Conservation (phyloP, 2,888 invertebrate species). For the Synanthedon andrenaeformis region DNA sequence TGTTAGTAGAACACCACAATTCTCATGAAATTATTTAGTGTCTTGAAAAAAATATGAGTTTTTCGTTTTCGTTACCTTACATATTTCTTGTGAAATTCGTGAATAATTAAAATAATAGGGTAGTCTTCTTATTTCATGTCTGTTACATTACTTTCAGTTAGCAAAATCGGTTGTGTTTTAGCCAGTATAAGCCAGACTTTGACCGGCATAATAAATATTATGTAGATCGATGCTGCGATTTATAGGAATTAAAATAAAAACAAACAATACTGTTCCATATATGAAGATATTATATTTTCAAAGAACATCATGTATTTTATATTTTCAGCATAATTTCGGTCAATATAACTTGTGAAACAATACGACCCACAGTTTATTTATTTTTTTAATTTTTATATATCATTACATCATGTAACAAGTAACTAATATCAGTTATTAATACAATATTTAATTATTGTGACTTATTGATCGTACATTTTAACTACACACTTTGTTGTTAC, state of each 20-base stretch:
- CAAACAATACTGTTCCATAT: constrained; percentile 29
- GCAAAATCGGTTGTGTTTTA: too few relatives aligned
- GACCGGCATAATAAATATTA: too few relatives aligned
- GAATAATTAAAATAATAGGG: too few relatives aligned
- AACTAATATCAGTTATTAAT: constrained; percentile 57
- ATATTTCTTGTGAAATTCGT: too few relatives aligned
- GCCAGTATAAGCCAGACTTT: too few relatives aligned
- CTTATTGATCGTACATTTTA: constrained; percentile 32
- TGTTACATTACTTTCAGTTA: too few relatives aligned
- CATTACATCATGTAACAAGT: constrained; percentile 60
- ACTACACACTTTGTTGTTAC: constrained; percentile 55
- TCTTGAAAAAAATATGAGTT: too few relatives aligned
- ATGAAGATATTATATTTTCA: constrained; percentile 70
- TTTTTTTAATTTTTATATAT: constrained; percentile 22
- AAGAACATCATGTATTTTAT: constrained; percentile 61
- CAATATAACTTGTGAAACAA: constrained; percentile 65
- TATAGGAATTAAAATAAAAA: constrained; percentile 7
- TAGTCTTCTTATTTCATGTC: too few relatives aligned
- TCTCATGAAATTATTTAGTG: too few relatives aligned
- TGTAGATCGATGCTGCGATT: too few relatives aligned
- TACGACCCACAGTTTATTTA: constrained; percentile 39
- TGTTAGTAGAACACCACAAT: too few relatives aligned
- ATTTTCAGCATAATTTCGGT: constrained; percentile 60
- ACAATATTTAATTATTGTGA: constrained; percentile 56
- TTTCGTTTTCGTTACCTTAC: too few relatives aligned